Percentiles rank a stretch among this genome's conserved stretches.
These are phyloP conservation scores for Drosophila lini DNA, from an alignment of 1,140 invertebrate genomes.

Conservation along the genomic window DNA sequence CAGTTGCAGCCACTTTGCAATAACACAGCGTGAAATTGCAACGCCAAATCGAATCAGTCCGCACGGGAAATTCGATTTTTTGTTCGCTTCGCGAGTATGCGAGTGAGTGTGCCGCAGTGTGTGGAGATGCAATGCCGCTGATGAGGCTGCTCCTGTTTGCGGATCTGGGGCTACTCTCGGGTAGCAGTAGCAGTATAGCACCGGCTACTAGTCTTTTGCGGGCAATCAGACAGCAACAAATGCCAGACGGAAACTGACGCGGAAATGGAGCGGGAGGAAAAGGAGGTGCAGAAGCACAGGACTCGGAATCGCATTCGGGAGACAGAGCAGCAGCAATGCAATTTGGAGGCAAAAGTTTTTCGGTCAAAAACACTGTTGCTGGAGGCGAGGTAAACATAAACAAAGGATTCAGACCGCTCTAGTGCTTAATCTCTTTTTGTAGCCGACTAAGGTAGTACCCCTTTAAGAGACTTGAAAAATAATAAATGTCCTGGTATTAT, in stretches of 20 bases:
- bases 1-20: slow-evolving; percentile 82
- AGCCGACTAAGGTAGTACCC: slow-evolving; percentile 3
- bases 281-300: background rate
- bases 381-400: slow-evolving; percentile 39
- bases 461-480: no score
- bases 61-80: slow-evolving; percentile 83
- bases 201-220: slow-evolving; percentile 61
- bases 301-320: background rate
- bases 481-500: background rate
- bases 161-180: slow-evolving; percentile 10
- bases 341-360: slow-evolving; percentile 55
- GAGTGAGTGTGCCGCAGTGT: slow-evolving; percentile 4
- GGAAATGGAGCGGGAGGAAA: slow-evolving; percentile 5
- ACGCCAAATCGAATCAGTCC: slow-evolving; percentile 84
- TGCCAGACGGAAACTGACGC: slow-evolving; percentile 39
- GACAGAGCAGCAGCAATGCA: slow-evolving; percentile 41
- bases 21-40: slow-evolving; percentile 84
- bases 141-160: slow-evolving; percentile 27
- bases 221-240: slow-evolving; percentile 80
- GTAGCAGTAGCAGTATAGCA: slow-evolving; percentile 1
- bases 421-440: no score
- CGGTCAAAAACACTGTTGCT: slow-evolving; percentile 57
- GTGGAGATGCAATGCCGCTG: slow-evolving; percentile 19
- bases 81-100: slow-evolving; percentile 23
- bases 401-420: slow-evolving; percentile 8